Conservation (phyloP, 2,113 vertebrate genomes). For the Danionella cerebrum region DNA sequence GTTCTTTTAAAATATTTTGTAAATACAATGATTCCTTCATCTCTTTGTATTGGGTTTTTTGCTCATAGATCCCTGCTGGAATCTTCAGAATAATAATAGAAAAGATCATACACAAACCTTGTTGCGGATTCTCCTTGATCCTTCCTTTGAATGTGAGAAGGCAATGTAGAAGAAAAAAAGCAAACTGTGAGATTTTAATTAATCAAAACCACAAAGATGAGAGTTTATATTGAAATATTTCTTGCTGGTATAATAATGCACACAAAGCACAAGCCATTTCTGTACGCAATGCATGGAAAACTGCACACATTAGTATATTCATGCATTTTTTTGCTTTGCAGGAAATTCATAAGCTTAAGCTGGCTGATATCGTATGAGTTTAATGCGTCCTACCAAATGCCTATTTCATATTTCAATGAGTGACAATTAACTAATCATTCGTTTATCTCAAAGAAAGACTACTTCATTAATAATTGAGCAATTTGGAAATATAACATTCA, state of each 20-base stretch:
- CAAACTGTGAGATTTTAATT: not conserved
- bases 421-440: too few relatives aligned
- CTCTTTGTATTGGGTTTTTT: too few relatives aligned
- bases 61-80: too few relatives aligned
- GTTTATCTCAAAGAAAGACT: too few relatives aligned
- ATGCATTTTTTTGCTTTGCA: conserved; percentile 10
- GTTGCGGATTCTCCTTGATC: conserved; percentile 33
- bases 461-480: too few relatives aligned
- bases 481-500: too few relatives aligned
- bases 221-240: not conserved
- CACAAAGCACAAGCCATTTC: not conserved
- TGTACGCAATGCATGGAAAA: not conserved
- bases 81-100: too few relatives aligned
- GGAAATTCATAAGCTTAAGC: conserved; percentile 8
- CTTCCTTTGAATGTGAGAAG: conserved; percentile 25
- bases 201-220: not conserved
- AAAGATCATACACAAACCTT: conserved; percentile 38
- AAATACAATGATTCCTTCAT: too few relatives aligned
- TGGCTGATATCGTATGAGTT: not conserved
- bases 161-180: not conserved
- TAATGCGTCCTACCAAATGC: not conserved
- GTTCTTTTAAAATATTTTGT: too few relatives aligned
- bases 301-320: not conserved
- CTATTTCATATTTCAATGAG: too few relatives aligned
- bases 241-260: conserved; percentile 6